Conservation (phyloP, 2,797 vertebrate species). For the Mus spretus region DNA sequence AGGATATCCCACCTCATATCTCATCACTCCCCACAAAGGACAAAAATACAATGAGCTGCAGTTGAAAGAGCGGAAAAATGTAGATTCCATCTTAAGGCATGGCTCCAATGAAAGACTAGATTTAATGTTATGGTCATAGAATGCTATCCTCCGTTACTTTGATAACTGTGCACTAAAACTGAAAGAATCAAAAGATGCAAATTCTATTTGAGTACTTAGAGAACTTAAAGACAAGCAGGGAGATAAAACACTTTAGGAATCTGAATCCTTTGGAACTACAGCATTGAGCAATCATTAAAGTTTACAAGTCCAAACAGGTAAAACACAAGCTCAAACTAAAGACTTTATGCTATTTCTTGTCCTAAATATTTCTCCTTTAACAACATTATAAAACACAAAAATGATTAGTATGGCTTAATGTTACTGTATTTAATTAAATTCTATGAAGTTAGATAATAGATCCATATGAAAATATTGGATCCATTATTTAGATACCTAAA, state of each 20-base stretch:
- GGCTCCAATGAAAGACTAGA: not conserved
- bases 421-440: not conserved
- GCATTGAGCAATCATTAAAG: not conserved
- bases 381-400: not conserved
- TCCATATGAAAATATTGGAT: not conserved
- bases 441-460: not conserved
- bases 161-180: not conserved
- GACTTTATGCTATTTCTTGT: not conserved
- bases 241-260: not conserved
- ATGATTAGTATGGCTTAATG: not conserved
- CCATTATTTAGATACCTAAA: not conserved
- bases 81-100: not conserved
- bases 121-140: not conserved
- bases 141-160: not conserved
- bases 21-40: not conserved
- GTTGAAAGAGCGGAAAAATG: not conserved
- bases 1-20: not conserved
- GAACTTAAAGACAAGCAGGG: not conserved
- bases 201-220: slow-evolving; percentile 1
- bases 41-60: not conserved
- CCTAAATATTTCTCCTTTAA: not conserved
- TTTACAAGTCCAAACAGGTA: not conserved
- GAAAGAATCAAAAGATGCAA: slow-evolving; percentile 6
- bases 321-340: not conserved
- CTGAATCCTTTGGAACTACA: not conserved